These are phyloP conservation scores for Rousettus madagascariensis DNA, from an alignment of 2,797 vertebrate genomes.

Conservation along the genomic window DNA sequence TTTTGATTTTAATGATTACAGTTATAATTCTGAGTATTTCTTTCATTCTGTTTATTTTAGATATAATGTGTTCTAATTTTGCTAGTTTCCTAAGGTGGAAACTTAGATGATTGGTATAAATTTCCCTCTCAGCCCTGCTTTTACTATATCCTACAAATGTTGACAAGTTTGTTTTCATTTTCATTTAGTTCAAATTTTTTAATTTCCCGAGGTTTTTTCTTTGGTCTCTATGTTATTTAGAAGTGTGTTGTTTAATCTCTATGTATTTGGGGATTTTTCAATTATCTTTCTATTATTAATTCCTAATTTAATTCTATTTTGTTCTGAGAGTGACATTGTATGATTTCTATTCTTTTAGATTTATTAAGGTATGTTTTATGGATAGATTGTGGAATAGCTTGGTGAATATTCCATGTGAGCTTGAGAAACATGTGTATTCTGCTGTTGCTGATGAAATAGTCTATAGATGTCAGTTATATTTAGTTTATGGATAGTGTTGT, in stretches of 20 bases:
- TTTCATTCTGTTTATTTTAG: background rate
- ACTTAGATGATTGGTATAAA: background rate
- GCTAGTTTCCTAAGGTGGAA: background rate
- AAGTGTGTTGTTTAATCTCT: background rate
- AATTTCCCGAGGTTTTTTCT: background rate
- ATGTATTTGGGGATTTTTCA: background rate
- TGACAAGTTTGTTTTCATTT: background rate
- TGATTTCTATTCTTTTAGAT: background rate
- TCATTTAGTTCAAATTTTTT: background rate
- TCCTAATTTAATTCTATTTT: background rate
- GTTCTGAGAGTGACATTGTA: background rate
- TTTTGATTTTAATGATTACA: background rate
- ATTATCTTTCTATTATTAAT: background rate
- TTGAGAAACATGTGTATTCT: background rate
- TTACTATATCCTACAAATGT: background rate
- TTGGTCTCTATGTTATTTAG: background rate
- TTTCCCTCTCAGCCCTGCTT: background rate
- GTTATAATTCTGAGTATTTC: background rate
- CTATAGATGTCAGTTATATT: background rate
- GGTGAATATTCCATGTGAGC: background rate
- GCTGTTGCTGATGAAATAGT: background rate
- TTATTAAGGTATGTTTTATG: background rate
- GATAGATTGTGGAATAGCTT: background rate
- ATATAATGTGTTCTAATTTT: background rate
- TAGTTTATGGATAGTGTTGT: background rate